Evolutionary conservation across 2,888 invertebrate species (phyloP).

Genomic region (Plagiodera versicolora): DNA sequence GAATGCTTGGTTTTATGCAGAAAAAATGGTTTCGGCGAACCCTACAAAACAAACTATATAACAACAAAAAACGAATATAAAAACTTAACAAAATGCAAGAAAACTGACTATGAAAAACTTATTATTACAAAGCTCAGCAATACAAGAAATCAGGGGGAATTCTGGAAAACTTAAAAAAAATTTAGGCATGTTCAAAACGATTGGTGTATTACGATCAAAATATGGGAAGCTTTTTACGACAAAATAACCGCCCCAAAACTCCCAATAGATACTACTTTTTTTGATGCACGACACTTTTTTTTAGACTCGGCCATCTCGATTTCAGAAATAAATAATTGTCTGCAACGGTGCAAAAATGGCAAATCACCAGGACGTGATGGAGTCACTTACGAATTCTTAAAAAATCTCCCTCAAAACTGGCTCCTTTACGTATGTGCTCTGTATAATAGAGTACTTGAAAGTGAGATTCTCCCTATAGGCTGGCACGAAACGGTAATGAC

Average conservation of each 20-base stretch:
- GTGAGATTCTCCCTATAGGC: neutral
- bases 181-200: neutral
- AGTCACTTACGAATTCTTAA: constrained; percentile 7
- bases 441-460: constrained; percentile 2
- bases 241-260: neutral
- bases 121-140: neutral
- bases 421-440: constrained; percentile 1
- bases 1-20: neutral
- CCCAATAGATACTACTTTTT: neutral
- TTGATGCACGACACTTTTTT: constrained; percentile 3
- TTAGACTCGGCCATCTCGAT: neutral
- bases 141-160: neutral
- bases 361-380: neutral
- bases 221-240: neutral
- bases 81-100: neutral
- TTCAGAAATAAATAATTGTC: neutral
- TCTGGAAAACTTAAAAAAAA: neutral
- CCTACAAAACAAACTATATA: neutral
- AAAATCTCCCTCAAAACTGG: constrained; percentile 4
- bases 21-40: neutral
- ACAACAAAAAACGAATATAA: neutral
- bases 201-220: neutral
- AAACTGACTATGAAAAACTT: neutral
- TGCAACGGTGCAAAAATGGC: neutral
- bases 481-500: neutral